These are phyloP conservation scores for Clarias fuscus DNA, from an alignment of 2,797 vertebrate species.

Conservation along the genomic window DNA sequence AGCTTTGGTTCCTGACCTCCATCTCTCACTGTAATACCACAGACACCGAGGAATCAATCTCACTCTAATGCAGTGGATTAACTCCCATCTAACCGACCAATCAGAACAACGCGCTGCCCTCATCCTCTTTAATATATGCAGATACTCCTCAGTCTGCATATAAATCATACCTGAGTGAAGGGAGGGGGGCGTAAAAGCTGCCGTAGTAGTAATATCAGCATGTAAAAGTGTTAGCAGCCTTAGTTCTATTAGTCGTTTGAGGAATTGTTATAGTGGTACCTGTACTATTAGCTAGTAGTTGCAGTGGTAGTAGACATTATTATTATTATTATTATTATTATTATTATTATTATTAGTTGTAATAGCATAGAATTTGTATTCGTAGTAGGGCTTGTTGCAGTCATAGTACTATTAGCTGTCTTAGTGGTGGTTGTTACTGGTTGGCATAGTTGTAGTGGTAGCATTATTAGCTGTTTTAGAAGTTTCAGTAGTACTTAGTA, in stretches of 20 bases:
- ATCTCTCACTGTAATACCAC: conserved; percentile 17
- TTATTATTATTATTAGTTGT: background rate
- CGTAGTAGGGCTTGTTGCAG: no score
- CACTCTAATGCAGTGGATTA: background rate
- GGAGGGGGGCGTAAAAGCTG: background rate
- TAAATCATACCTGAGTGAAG: background rate
- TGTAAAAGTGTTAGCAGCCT: background rate
- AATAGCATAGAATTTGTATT: no score
- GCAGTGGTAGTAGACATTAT: background rate
- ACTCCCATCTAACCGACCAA: background rate
- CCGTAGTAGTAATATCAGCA: background rate
- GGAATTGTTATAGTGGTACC: no score
- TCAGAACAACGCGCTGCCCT: background rate
- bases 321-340: no score
- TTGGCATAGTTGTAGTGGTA: background rate
- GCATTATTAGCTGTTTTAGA: no score
- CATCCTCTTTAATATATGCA: background rate
- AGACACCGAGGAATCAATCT: background rate
- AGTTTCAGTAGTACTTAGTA: no score
- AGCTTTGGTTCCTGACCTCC: background rate
- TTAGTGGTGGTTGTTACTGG: background rate
- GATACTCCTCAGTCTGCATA: background rate
- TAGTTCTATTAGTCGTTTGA: background rate
- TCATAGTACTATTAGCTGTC: no score
- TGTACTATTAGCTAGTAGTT: no score